A percentile compares a stretch with the other conserved stretches of the same genome.
phyloP scores from a whole-genome alignment of 2,888 invertebrate species.

The Chorisops tibialis region DNA sequence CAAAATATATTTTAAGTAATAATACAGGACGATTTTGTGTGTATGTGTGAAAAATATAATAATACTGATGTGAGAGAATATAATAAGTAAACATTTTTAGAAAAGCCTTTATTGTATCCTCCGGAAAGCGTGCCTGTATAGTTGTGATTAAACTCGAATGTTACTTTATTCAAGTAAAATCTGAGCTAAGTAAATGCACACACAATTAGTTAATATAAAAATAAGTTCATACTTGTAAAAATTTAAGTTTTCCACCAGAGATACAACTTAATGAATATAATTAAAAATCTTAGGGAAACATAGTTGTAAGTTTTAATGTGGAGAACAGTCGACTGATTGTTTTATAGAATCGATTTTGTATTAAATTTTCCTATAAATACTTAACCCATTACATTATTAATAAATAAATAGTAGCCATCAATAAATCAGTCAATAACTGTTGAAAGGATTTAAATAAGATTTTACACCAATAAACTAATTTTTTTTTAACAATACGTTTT shows the following conservation, averaged over 20 bases:
- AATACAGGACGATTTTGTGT: slow-evolving; percentile 18
- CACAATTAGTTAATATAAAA: neutral
- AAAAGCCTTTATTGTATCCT: slow-evolving; percentile 17
- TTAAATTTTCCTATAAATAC: too few species aligned
- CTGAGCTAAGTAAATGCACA: neutral
- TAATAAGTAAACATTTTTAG: slow-evolving; percentile 10
- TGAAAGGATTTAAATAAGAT: neutral
- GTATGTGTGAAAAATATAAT: neutral
- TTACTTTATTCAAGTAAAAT: neutral
- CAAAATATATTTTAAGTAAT: neutral
- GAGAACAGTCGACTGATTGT: slow-evolving; percentile 18
- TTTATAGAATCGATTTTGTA: too few species aligned
- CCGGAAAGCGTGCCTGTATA: slow-evolving; percentile 21
- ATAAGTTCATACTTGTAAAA: neutral
- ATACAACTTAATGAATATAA: slow-evolving; percentile 1
- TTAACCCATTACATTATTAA: too few species aligned
- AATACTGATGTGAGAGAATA: neutral
- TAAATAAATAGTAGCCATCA: too few species aligned
- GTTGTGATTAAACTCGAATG: slow-evolving; percentile 23
- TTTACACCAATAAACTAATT: neutral
- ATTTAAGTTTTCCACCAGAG: neutral
- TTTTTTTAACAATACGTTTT: too few species aligned
- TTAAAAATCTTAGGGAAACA: neutral
- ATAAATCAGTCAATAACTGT: too few species aligned
- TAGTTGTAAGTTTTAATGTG: slow-evolving; percentile 15